Evolutionary conservation across 1,140 invertebrate species (phyloP), one percentile per base, ranked within the genome.

Genomic region (Eueides isabella): DNA sequence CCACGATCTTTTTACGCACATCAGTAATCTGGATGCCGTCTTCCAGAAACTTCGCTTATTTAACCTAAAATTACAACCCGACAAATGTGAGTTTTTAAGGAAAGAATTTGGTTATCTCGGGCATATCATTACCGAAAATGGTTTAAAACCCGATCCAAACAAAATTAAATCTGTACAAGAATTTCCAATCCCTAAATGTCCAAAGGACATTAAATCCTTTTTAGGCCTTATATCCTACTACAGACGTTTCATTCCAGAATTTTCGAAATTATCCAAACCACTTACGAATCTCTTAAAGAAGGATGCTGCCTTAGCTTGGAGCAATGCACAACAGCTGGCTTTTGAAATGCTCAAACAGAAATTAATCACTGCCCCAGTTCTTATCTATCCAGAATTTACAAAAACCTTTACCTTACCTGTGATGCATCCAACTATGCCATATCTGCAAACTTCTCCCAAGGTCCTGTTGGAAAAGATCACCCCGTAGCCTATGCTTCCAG

Each of bases 391-490:
- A 12, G 48, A 69, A 12, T 69, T 69, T 23, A n/a, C 48, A 23
- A 69, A 67, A 16, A 44, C 67, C 1, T 69, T 61, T 33, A 28
- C 28, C 16, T 69, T 14, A 95, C 74, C 82, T 95, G n/a, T 95
- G 95, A 0, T 94, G 94, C 2, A 84, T 95, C 79, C 7, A 55
- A 55, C 11, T 55, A 55, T 19, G 48, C 48, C 4, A 55, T 55
- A 19, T 55, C 48, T 19, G n/a, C 48, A 11, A 55, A 23, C 23
- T n/a, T 55, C n/a, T 55, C 48, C 4, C 48, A 55, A 55, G 48
- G 48, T 55, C 2, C 16, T 55, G 19, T 55, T 23, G 48, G 48
- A n/a, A 55, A 55, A 5, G 48, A 55, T 26, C 16, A 16, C 5
- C 48, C 5, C 11, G 31, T 64, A 12, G 62, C 62, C 7, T 31